Evolutionary conservation across 2,113 vertebrate genomes (phyloP), one percentile per base, ranked within the genome.

Genomic region (Toxotes jaculatrix): DNA sequence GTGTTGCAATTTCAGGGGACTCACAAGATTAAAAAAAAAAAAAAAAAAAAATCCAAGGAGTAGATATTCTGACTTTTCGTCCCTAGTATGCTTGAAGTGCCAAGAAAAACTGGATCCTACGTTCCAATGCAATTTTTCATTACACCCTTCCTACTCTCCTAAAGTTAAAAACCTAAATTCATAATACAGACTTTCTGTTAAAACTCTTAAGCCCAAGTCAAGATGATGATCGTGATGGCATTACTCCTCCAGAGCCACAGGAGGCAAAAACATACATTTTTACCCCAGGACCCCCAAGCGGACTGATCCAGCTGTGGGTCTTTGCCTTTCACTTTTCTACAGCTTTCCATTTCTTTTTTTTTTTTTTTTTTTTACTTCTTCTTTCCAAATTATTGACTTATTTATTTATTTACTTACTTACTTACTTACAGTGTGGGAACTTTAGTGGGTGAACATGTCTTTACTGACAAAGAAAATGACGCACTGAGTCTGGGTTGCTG

Each of bases 381-480:
- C 27, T 66, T 55, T 36, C 2, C 2, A 78, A 23, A 65, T 42
- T 13, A 21, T 32, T 43, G 55, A 78, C 27, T 42, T 59, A 42
- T 11, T 68, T 63, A 61, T 51, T 36, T 64, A 27, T 27, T 27
- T 27, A 27, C 27, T 27, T 27, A 27, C 27, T 27, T 27, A 27
- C 27, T 27, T 27, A 27, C 27, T 27, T 57, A 27, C 13, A 55
- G 13, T 43, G 71, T 31, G 72, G 42, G 38, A 75, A 40, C 27
- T 57, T 38, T 21, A 76, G 45, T 77, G 66, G 43, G 59, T 61
- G 62, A 57, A 21, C 45, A n/a, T 62, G 40, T 63, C 38, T 79
- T 47, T 45, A 74, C 74, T 47, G 57, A 21, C 36, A 34, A 43
- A 51, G n/a, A 47, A 23, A 62, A 72, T 70, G n/a, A 38, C 45